phyloP scores from a whole-genome alignment of 2,113 vertebrate species.

The Prionailurus viverrinus region DNA sequence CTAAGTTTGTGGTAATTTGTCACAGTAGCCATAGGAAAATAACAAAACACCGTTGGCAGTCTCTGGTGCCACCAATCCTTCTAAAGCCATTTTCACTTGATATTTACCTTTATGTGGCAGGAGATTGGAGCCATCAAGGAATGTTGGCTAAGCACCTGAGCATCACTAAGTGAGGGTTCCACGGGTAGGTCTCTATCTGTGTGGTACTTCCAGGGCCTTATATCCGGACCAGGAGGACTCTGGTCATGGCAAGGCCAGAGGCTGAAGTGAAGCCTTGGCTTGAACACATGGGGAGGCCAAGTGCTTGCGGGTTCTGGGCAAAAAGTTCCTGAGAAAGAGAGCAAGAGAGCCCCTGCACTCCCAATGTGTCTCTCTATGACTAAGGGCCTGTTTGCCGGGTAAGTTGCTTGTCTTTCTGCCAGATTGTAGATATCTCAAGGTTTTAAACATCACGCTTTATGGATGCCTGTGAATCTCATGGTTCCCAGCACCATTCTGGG shows the following conservation, averaged over 20 bases:
- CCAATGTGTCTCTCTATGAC: not conserved
- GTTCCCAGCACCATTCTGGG: not conserved
- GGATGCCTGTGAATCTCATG: not conserved
- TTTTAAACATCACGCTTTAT: not conserved
- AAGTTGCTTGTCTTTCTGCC: not conserved
- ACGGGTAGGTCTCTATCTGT: not conserved
- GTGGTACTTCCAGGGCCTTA: not conserved
- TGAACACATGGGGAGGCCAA: not conserved
- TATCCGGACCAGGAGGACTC: not conserved
- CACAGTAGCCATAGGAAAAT: not conserved
- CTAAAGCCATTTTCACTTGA: not conserved
- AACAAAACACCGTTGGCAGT: fast-evolving
- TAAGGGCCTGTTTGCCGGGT: not conserved
- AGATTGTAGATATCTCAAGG: not conserved
- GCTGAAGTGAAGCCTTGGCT: not conserved
- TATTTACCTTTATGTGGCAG: not conserved
- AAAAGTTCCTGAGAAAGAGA: not conserved
- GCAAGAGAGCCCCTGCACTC: not conserved
- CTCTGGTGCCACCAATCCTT: not conserved
- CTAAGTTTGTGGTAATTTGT: not conserved
- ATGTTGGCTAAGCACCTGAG: not conserved
- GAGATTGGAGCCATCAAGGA: not conserved
- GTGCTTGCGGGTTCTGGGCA: not conserved
- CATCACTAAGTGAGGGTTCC: not conserved
- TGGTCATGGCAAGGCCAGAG: not conserved